A percentile compares a stretch with the other conserved stretches of the same genome.
Conservation (phyloP, 1,140 invertebrate genomes). For the Drosophila pallidifrons region DNA sequence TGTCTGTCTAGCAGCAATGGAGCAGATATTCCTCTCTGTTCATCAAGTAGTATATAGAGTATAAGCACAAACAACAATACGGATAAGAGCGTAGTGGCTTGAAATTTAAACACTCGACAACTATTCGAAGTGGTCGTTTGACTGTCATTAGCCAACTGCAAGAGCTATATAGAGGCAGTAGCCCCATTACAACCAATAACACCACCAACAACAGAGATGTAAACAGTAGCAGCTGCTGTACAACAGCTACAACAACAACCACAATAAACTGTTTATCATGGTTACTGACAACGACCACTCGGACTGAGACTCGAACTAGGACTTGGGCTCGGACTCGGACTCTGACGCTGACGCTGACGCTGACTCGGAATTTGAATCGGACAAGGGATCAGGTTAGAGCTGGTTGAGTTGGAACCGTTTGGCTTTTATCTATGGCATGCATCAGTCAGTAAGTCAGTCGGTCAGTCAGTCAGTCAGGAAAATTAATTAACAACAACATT, state of each 20-base stretch:
- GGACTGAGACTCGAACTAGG: conserved; percentile 27
- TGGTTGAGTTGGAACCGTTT: neutral
- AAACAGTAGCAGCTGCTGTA: conserved; percentile 1
- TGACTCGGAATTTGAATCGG: neutral
- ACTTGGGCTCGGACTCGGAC: neutral
- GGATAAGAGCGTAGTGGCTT: conserved; percentile 50
- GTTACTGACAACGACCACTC: conserved; percentile 36
- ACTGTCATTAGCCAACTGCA: conserved; percentile 71
- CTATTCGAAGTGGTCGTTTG: conserved; percentile 55
- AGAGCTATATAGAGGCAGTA: conserved; percentile 26
- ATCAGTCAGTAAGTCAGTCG: conserved; percentile 64
- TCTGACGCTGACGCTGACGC: no score
- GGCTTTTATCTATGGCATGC: conserved; percentile 76
- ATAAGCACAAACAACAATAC: neutral
- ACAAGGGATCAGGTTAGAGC: conserved; percentile 19
- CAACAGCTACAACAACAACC: conserved; percentile 34
- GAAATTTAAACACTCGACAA: conserved; percentile 73
- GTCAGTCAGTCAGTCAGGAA: conserved; percentile 67
- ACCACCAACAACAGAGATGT: conserved; percentile 19
- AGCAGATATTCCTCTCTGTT: neutral
- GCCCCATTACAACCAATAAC: conserved; percentile 12
- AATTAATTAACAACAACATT: conserved; percentile 83
- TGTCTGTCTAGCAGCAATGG: no score
- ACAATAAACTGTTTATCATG: conserved; percentile 53
- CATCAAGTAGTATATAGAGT: neutral